Base-by-base conservation (phyloP, 2,888 invertebrate species). In the Isoperla grammatica region DNA sequence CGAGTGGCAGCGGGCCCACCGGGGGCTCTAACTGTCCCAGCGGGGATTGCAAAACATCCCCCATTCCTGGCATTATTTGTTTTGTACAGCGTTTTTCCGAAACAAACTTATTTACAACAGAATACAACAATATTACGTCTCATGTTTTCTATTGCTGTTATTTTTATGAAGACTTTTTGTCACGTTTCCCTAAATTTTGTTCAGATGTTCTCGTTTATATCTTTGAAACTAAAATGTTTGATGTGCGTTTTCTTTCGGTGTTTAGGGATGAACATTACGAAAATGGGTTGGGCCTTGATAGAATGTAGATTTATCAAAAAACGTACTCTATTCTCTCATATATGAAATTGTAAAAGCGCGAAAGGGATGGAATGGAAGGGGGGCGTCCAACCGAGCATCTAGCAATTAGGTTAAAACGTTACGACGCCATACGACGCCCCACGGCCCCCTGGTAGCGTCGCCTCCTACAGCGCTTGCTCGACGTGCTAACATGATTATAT, bases 401-500 rank as follows among this genome's bases (percentile, higher is more conserved):
- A 20, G 53, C 64, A 64, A 64, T 64, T 62, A 64, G 58, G 58
- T 62, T 64, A 64, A 60, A 62, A 62, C 62, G 62, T 39, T 49
- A 57, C 62, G 60, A 61, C 58, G 61, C 61, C 20, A 56, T 39
- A 40, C 20, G 17, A 13, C 54, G 2, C 29, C 35, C 23, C 15
- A 11, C 1, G 12, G 19, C 35, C 22, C 58, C 58, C 50, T 46
- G 57, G 56, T 17, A 29, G 29, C 29, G 29, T 29, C 29, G 29
- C 29, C 29, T 29, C 29, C 29, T 22, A 37, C 19, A 20, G 66
- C 59, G 63, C 61, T 63, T 61, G 61, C 59, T 59, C 61, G 61
- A 9, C 56, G 39, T 59, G 43, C 45, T 70, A 71, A 72, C 69
- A 66, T 69, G 71, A 71, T 72, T 71, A 72, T 68, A 68, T 70